Evolutionary conservation across 2,888 invertebrate genomes (phyloP).

Genomic region (Ornithoptera priamus): DNA sequence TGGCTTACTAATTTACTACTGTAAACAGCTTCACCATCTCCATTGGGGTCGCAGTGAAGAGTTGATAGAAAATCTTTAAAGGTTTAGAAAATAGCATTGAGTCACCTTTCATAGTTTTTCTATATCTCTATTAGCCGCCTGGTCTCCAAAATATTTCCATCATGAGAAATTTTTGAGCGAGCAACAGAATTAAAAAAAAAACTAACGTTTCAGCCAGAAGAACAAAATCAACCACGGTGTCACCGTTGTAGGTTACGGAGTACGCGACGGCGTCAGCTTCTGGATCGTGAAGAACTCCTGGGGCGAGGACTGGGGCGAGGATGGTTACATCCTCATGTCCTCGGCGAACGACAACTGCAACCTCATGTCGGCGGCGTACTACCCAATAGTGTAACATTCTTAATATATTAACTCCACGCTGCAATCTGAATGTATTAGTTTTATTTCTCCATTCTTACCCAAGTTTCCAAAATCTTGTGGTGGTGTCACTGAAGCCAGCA

Average conservation of each 20-base stretch:
- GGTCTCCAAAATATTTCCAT: no score
- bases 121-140: no score
- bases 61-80: no score
- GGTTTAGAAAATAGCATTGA: no score
- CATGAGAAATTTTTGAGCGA: no score
- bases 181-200: no score
- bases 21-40: no score
- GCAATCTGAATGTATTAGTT: conserved; percentile 19
- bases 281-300: conserved; percentile 62
- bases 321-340: conserved; percentile 47
- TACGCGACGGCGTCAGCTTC: conserved; percentile 44
- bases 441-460: neutral
- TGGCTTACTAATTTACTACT: no score
- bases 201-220: neutral
- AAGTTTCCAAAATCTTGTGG: no score
- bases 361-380: conserved; percentile 41
- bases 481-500: no score
- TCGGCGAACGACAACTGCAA: conserved; percentile 47
- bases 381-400: conserved; percentile 29
- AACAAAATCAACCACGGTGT: conserved; percentile 44
- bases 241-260: conserved; percentile 51
- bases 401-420: conserved; percentile 28
- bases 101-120: no score
- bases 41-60: no score
- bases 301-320: conserved; percentile 53